Percentiles rank a stretch among this genome's conserved stretches.
phyloP scores from a whole-genome alignment of 2,113 vertebrate genomes.

The Pseudorasbora parva region DNA sequence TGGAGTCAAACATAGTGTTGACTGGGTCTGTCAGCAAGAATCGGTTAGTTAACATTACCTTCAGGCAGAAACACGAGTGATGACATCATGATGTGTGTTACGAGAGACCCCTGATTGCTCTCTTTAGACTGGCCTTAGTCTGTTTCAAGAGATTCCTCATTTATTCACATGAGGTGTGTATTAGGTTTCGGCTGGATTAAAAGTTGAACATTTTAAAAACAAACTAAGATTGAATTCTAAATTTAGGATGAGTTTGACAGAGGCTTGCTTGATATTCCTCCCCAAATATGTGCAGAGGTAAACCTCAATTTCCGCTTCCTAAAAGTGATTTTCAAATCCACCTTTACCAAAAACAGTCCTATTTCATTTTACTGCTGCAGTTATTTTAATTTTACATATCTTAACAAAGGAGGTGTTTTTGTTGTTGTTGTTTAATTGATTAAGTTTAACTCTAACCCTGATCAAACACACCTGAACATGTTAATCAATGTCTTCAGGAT shows the following conservation, averaged over 20 bases:
- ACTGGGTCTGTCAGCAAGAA: conserved; percentile 69
- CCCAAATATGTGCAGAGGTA: neutral
- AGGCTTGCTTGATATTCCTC: neutral
- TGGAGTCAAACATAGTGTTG: conserved; percentile 37
- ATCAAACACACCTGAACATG: no score
- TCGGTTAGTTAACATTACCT: conserved; percentile 58
- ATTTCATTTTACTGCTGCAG: neutral
- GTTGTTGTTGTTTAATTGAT: no score
- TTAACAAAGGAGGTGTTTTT: neutral
- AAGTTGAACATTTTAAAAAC: neutral
- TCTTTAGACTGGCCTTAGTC: neutral
- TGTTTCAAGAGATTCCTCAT: conserved; percentile 9
- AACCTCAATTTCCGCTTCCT: neutral
- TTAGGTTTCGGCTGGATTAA: neutral
- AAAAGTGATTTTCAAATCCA: neutral
- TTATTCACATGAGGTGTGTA: neutral
- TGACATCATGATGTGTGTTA: conserved; percentile 56
- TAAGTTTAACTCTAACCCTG: no score
- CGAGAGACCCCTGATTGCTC: neutral
- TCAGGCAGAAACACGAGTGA: conserved; percentile 36
- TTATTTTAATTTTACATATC: neutral
- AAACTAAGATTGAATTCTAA: neutral
- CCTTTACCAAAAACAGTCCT: conserved; percentile 4
- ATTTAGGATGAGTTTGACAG: neutral
- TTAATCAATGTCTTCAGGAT: no score